phyloP scores from a whole-genome alignment of 2,888 invertebrate species.

The Drosophila eohydei region DNA sequence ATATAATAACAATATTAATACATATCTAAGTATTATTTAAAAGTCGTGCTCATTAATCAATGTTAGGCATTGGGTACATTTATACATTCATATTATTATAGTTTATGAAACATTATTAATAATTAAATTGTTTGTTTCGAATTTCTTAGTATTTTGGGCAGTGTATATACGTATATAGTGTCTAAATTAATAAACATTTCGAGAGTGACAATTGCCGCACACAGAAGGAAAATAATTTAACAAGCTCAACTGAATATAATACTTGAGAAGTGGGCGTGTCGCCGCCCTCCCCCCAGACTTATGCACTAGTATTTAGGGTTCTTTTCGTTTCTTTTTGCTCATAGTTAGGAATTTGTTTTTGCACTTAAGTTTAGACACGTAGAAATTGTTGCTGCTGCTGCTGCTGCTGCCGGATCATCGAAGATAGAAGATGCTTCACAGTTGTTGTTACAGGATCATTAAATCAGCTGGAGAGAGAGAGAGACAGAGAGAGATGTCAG shows the following conservation, averaged over 20 bases:
- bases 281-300: constrained; percentile 35
- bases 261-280: constrained; percentile 72
- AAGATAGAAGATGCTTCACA: not conserved
- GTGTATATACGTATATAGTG: not conserved
- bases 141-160: not conserved
- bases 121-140: not conserved
- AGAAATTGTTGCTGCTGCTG: constrained; percentile 22
- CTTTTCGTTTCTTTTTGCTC: constrained; percentile 41
- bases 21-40: not conserved
- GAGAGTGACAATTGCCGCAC: constrained; percentile 34
- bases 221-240: constrained; percentile 1
- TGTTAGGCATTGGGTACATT: not conserved
- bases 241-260: constrained; percentile 60
- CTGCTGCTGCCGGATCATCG: constrained; percentile 9
- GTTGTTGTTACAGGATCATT: constrained; percentile 19
- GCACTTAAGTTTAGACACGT: constrained; percentile 51
- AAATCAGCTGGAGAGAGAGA: not conserved
- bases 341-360: constrained; percentile 69
- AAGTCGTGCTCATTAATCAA: constrained; percentile 8
- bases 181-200: not conserved
- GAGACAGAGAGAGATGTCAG: constrained; percentile 4
- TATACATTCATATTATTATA: not conserved
- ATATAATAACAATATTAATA: not conserved
- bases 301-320: constrained; percentile 36
- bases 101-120: not conserved